Evolutionary conservation across 2,797 vertebrate species (phyloP).

Genomic region (Poecile montanus): DNA sequence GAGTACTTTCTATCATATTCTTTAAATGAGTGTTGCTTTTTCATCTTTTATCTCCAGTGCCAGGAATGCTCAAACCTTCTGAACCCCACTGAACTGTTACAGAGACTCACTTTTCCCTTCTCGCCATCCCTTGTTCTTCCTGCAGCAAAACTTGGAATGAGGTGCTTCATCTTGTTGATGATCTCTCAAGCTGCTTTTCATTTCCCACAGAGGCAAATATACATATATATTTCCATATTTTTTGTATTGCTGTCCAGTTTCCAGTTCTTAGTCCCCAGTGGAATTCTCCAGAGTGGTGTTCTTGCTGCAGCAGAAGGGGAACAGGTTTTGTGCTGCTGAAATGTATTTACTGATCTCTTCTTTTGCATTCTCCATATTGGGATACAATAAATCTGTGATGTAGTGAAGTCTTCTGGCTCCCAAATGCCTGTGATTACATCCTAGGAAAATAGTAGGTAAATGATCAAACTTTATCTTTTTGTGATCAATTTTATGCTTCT

Average conservation of each 20-base stretch:
- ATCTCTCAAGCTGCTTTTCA: neutral
- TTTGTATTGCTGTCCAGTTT: neutral
- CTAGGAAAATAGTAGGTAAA: neutral
- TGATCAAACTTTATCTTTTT: neutral
- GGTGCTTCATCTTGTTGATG: neutral
- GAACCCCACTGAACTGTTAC: neutral
- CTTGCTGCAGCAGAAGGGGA: neutral
- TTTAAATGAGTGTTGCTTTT: neutral
- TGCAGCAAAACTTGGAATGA: neutral
- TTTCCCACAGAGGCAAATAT: neutral
- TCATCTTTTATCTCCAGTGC: neutral
- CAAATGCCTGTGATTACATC: neutral
- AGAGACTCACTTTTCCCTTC: neutral
- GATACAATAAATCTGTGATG: neutral
- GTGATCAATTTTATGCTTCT: neutral
- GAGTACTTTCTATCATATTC: neutral
- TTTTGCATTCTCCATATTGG: neutral
- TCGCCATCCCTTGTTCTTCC: neutral
- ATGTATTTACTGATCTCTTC: neutral
- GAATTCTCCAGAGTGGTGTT: neutral
- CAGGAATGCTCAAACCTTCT: neutral
- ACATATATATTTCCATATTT: neutral
- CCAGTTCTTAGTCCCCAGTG: neutral
- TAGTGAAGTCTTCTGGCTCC: neutral
- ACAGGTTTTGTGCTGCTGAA: neutral